These are phyloP conservation scores for Trichogramma dendrolimi DNA, from an alignment of 2,888 invertebrate genomes.

Conservation along the genomic window DNA sequence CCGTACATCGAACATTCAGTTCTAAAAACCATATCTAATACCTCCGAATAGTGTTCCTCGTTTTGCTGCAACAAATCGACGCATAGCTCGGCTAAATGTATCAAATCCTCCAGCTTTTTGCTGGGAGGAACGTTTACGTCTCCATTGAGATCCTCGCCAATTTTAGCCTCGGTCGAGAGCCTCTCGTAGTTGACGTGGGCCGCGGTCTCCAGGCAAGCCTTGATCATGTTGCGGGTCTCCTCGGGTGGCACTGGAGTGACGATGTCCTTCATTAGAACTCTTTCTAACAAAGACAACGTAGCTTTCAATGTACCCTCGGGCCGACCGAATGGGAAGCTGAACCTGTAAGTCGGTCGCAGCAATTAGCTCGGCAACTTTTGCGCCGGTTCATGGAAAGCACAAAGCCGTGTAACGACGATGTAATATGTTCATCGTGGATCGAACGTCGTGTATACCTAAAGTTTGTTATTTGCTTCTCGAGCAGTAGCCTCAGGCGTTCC, in stretches of 20 bases:
- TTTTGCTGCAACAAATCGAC: slow-evolving; percentile 98
- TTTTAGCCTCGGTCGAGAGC: slow-evolving; percentile 93
- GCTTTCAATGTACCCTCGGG: slow-evolving; percentile 98
- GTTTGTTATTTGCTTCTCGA: slow-evolving; percentile 98
- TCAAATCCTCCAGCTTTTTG: slow-evolving; percentile 92
- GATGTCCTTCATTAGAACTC: slow-evolving; percentile 98
- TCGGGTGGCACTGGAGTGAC: slow-evolving; percentile 94
- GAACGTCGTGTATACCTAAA: slow-evolving; percentile 68
- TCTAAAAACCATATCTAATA: slow-evolving; percentile 57
- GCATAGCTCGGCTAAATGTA: slow-evolving; percentile 94
- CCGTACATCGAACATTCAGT: slow-evolving; percentile 44
- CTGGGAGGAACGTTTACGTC: slow-evolving; percentile 79
- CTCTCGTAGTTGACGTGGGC: slow-evolving; percentile 95
- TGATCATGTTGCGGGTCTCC: slow-evolving; percentile 93
- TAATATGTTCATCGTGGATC: not conserved
- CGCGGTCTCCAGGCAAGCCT: slow-evolving; percentile 95
- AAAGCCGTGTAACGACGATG: not conserved
- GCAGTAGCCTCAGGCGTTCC: slow-evolving; percentile 82
- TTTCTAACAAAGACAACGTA: slow-evolving; percentile 89
- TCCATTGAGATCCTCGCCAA: slow-evolving; percentile 79
- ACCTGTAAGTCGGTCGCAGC: slow-evolving; percentile 56
- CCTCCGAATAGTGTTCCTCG: slow-evolving; percentile 99
- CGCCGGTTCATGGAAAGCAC: not conserved
- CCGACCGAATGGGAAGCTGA: slow-evolving; percentile 97
- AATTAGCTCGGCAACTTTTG: not conserved